Evolutionary conservation across 2,113 vertebrate genomes (phyloP).

Genomic region (Aleadryas rufinucha): DNA sequence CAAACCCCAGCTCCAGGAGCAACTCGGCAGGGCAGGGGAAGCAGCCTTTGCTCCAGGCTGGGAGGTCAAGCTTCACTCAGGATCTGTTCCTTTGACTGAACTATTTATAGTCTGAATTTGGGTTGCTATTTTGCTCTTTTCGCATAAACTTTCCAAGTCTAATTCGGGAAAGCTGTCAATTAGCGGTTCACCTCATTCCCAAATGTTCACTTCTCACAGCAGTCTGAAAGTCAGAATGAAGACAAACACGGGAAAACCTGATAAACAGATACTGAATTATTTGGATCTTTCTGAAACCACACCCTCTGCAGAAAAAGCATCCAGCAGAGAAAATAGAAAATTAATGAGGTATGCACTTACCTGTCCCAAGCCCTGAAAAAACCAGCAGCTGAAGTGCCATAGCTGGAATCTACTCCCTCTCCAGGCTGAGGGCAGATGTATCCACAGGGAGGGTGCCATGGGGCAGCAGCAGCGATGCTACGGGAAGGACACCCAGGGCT

Average conservation of each 20-base stretch:
- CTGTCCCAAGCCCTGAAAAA: not conserved
- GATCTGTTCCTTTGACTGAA: not conserved
- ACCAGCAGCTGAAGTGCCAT: not conserved
- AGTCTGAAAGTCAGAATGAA: not conserved
- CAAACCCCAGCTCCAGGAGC: not conserved
- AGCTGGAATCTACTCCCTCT: not conserved
- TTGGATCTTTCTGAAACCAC: not conserved
- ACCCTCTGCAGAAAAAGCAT: not conserved
- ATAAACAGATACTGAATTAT: not conserved
- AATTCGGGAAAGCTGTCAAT: not conserved
- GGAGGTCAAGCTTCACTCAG: not conserved
- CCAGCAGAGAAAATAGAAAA: not conserved
- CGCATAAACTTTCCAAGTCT: not conserved
- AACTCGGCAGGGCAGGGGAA: not conserved
- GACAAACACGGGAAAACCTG: not conserved
- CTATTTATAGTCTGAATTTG: not conserved
- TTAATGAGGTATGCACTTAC: not conserved
- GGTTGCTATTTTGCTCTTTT: not conserved
- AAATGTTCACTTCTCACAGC: not conserved
- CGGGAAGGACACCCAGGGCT: rapidly evolving
- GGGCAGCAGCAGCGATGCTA: not conserved
- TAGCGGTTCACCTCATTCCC: not conserved
- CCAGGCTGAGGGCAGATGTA: not conserved
- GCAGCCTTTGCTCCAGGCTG: not conserved
- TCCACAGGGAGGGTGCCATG: not conserved